Evolutionary conservation across 2,888 invertebrate genomes (phyloP).

Genomic region (Tolmerus cingulatus): DNA sequence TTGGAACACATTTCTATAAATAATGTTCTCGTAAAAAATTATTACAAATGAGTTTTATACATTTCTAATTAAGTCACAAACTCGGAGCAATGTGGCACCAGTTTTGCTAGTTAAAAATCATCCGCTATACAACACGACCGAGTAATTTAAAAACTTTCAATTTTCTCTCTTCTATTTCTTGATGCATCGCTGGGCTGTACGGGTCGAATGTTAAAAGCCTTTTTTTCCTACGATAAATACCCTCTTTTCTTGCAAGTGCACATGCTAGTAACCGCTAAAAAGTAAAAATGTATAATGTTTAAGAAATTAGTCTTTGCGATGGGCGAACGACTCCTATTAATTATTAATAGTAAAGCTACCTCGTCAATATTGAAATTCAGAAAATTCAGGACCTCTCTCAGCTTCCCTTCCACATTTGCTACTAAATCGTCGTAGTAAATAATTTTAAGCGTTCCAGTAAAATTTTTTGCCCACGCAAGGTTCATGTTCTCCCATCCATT

Average conservation of each 20-base stretch:
- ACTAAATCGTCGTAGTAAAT: conserved; percentile 77
- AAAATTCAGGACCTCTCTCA: conserved; percentile 70
- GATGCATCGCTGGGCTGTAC: conserved; percentile 71
- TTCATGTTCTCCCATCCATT: conserved; percentile 75
- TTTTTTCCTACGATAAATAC: conserved; percentile 76
- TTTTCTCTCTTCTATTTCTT: conserved; percentile 64
- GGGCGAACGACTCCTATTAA: not conserved
- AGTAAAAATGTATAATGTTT: not conserved
- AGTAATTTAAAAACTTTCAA: conserved; percentile 65
- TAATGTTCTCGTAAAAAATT: not conserved
- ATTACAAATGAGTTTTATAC: not conserved
- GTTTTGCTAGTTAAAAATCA: not conserved
- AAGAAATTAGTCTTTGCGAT: not conserved
- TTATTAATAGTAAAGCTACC: conserved; percentile 55
- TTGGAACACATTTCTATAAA: not conserved
- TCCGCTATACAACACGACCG: conserved; percentile 49
- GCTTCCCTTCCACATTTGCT: conserved; percentile 67
- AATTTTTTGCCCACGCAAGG: conserved; percentile 74
- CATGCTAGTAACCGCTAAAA: conserved; percentile 67
- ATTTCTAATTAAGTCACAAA: conserved; percentile 16
- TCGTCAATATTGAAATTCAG: conserved; percentile 67
- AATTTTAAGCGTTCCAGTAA: conserved; percentile 73
- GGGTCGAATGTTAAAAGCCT: conserved; percentile 75
- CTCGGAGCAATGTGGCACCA: not conserved
- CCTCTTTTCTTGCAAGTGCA: conserved; percentile 70